Base-by-base conservation (phyloP, 2,888 invertebrate genomes). In the Drosophila heteroneura region DNA sequence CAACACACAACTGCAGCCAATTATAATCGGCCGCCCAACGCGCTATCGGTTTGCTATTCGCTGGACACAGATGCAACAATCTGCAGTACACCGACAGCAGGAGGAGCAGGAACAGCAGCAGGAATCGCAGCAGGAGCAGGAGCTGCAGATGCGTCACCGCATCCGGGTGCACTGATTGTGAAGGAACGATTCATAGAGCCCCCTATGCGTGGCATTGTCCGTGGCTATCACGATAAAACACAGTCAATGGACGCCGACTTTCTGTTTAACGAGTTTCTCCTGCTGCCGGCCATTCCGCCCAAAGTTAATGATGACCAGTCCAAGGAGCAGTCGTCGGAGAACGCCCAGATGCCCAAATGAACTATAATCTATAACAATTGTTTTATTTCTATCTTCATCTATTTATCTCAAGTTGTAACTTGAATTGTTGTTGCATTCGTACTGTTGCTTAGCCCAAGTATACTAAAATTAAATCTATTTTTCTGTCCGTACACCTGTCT, bases 161-260 rank as follows among this genome's bases (percentile, higher is more conserved):
- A 89, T 62, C 93, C 94, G 0, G 94, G 94, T 2, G 92, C 94
- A 5, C 92, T 94, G 30, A 85, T 94, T 33, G 93, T 94, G 2
- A 94, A 94, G 88, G 94, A 94, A 87, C 92, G 92, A 64, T 94
- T 93, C 78, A 94, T 94, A 39, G 94, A 95, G 82, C 94, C 94
- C 5, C 94, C 94, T 2, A 94, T 94, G 71, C 93, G 94, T 33
- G 68, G 87, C 58, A 92, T 94, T 59, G 93, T 94, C 1, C 94
- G 93, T 74, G 94, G 89, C 66, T 93, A 92, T 75, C 92, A 92
- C 39, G 91, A 84, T 51, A 93, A 93, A 71, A 93, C 93, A 0
- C 92, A 93, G 65, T 93, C 92, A 32, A 93, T 93, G 92, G 93
- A 93, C 68, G 90, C 92, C 0, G 93, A 92, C 58, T 91, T 92